Evolutionary conservation across 1,140 invertebrate species (phyloP).

Genomic region (Marisa cornuarietis): DNA sequence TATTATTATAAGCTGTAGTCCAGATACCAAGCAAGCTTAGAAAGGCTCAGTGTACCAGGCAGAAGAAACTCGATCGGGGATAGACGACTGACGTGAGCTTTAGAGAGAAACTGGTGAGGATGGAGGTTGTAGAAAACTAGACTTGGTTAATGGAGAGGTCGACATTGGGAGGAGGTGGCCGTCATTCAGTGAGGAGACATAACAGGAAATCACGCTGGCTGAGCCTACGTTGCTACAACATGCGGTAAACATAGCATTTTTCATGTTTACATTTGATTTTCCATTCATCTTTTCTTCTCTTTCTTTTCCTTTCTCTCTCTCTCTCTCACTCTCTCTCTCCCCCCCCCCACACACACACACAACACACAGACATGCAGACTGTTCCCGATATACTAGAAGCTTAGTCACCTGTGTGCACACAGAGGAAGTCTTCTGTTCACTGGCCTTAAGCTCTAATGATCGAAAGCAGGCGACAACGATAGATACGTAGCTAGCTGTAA

Average conservation of each 20-base stretch:
- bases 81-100: too few species aligned
- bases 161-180: constrained; percentile 46
- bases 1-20: too few species aligned
- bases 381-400: too few species aligned
- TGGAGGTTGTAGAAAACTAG: neutral
- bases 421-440: too few species aligned
- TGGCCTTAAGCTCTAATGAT: too few species aligned
- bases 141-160: constrained; percentile 42
- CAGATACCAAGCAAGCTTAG: too few species aligned
- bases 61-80: too few species aligned
- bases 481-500: too few species aligned
- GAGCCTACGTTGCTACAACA: constrained; percentile 84
- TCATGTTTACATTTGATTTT: constrained; percentile 61
- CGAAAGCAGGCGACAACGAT: too few species aligned
- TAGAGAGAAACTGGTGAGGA: too few species aligned
- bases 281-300: constrained; percentile 1
- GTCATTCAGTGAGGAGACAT: constrained; percentile 63
- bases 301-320: constrained; percentile 18
- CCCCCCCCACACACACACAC: constrained; percentile 19
- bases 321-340: constrained; percentile 20
- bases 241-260: constrained; percentile 87
- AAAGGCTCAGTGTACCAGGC: too few species aligned
- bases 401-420: too few species aligned
- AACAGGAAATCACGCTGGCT: constrained; percentile 79
- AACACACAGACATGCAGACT: neutral